Evolutionary conservation across 2,888 invertebrate species (phyloP).

Genomic region (Nezara viridula): DNA sequence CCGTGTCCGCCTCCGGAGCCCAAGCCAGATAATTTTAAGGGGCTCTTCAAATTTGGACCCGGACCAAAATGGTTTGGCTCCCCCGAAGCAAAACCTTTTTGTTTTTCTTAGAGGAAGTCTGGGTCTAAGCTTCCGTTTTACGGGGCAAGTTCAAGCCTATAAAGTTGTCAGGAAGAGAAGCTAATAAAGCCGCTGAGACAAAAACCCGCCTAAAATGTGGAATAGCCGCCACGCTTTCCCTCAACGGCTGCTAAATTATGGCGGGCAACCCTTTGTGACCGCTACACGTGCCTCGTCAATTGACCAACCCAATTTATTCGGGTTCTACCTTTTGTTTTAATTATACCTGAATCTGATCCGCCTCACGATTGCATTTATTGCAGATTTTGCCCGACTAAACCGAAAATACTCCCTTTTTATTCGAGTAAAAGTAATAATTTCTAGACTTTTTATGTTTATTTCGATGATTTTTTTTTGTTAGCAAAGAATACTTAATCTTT

Average conservation of each 20-base stretch:
- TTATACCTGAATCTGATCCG: background rate
- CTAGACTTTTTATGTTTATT: too few relatives aligned
- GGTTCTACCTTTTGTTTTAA: background rate
- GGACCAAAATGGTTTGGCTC: constrained; percentile 54
- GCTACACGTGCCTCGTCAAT: background rate
- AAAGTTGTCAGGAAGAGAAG: constrained; percentile 54
- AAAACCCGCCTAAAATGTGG: constrained; percentile 34
- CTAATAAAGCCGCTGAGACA: constrained; percentile 42
- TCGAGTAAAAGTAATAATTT: too few relatives aligned
- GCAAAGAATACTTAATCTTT: too few relatives aligned
- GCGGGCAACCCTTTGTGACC: background rate
- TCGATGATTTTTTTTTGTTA: too few relatives aligned
- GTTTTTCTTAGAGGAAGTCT: constrained; percentile 46
- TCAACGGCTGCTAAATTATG: background rate
- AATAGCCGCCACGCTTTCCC: background rate
- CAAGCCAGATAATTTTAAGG: constrained; percentile 47
- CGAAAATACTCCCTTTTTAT: background rate
- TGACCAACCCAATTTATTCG: background rate
- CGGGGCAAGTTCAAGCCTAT: constrained; percentile 54
- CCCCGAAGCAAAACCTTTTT: constrained; percentile 49
- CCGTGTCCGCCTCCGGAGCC: constrained; percentile 53
- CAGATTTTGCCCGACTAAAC: background rate
- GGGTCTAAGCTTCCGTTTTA: constrained; percentile 49
- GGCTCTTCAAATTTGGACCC: constrained; percentile 50
- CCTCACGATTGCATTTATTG: background rate